These are phyloP conservation scores for Rousettus madagascariensis DNA, from an alignment of 2,797 vertebrate genomes.

Conservation along the genomic window DNA sequence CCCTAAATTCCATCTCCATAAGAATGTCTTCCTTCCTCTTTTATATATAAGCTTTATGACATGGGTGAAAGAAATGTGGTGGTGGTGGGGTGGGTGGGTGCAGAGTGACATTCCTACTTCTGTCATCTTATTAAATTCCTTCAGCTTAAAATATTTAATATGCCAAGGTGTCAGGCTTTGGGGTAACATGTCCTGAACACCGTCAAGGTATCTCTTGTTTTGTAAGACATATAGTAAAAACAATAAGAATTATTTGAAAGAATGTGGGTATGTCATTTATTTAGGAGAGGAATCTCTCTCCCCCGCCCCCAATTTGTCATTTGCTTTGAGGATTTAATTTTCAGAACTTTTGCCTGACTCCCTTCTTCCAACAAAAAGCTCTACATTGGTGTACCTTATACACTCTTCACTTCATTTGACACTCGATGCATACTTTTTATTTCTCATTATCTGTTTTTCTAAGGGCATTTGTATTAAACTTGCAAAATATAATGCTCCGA, in stretches of 20 bases:
- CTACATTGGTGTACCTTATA: background rate
- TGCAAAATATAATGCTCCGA: background rate
- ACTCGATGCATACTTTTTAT: background rate
- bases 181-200: background rate
- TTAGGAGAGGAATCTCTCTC: background rate
- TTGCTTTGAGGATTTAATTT: slow-evolving; percentile 23
- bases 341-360: background rate
- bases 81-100: too few relatives aligned
- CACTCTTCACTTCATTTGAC: too few relatives aligned
- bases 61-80: background rate
- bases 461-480: background rate
- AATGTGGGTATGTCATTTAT: background rate
- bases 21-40: background rate
- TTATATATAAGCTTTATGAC: background rate
- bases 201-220: background rate
- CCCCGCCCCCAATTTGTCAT: background rate
- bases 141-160: background rate
- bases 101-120: background rate
- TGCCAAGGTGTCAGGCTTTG: background rate
- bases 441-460: background rate
- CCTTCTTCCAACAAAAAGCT: background rate
- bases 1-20: background rate
- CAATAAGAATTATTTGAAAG: background rate
- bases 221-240: background rate
- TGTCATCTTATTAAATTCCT: background rate